Percentiles rank a stretch among this genome's conserved stretches.
Evolutionary conservation across 1,140 invertebrate genomes (phyloP).

Genomic region (Melitaea cinxia): DNA sequence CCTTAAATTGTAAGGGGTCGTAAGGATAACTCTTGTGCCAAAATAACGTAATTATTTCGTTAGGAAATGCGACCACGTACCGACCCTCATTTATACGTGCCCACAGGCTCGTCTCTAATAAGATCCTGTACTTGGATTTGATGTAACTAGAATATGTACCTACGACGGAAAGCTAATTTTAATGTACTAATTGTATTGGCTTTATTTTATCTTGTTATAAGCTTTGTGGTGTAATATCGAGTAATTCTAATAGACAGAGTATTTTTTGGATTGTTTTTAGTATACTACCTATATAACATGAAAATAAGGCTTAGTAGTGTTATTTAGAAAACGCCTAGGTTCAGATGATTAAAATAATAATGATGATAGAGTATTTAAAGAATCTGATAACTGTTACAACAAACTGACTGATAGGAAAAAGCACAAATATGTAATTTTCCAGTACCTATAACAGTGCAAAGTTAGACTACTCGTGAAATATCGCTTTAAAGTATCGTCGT

Average conservation of each 20-base stretch:
- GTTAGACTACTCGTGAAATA: too few relatives aligned
- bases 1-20: constrained; percentile 39
- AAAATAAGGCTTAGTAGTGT: too few relatives aligned
- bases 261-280: too few relatives aligned
- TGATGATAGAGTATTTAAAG: too few relatives aligned
- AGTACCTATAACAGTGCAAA: too few relatives aligned
- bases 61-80: constrained; percentile 54
- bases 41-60: constrained; percentile 61
- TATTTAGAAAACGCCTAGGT: too few relatives aligned
- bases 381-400: too few relatives aligned
- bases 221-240: neutral
- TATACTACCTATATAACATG: too few relatives aligned
- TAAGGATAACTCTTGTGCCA: constrained; percentile 41
- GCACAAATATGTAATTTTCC: too few relatives aligned
- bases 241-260: neutral
- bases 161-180: neutral
- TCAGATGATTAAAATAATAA: too few relatives aligned
- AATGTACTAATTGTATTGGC: neutral
- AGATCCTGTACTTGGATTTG: constrained; percentile 39
- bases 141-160: neutral
- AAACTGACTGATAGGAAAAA: too few relatives aligned
- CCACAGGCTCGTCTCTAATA: constrained; percentile 39
- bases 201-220: neutral
- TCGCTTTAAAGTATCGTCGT: too few relatives aligned
- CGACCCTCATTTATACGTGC: constrained; percentile 49